phyloP scores from a whole-genome alignment of 2,797 vertebrate species.

The Lophura swinhoii region DNA sequence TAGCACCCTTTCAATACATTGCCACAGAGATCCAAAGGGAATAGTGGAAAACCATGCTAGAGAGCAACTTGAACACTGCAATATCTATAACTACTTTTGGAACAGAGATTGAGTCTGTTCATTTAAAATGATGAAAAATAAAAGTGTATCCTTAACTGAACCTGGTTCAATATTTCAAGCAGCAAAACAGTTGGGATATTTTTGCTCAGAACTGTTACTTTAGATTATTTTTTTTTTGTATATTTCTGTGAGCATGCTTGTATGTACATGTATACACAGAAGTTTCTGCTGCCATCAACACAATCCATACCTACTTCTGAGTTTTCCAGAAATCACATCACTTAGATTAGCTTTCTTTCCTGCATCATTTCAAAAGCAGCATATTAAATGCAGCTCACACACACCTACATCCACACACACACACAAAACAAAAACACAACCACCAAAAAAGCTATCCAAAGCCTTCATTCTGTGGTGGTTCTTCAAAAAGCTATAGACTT shows the following conservation, averaged over 20 bases:
- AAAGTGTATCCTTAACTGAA: fast-evolving
- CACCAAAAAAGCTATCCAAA: not conserved
- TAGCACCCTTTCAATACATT: not conserved
- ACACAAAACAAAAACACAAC: too few relatives aligned
- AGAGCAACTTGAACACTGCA: not conserved
- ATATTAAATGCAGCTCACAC: not conserved
- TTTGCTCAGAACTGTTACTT: not conserved
- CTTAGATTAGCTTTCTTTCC: not conserved
- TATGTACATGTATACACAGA: fast-evolving
- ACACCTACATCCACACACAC: too few relatives aligned
- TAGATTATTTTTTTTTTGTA: not conserved
- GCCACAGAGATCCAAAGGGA: not conserved
- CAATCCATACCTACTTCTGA: not conserved
- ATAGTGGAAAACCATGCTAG: not conserved
- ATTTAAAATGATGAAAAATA: not conserved
- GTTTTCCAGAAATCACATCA: not conserved
- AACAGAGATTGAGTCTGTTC: not conserved
- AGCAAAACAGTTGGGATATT: not conserved
- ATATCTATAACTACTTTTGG: not conserved
- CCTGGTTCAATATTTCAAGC: not conserved
- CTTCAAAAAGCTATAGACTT: not conserved
- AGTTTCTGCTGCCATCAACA: not conserved
- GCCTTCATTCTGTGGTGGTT: not conserved
- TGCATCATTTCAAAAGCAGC: not conserved
- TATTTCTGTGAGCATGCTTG: not conserved